Evolutionary conservation across 2,888 invertebrate genomes (phyloP), one percentile per base, ranked within the genome.

Genomic region (Amphiduros pacificus): DNA sequence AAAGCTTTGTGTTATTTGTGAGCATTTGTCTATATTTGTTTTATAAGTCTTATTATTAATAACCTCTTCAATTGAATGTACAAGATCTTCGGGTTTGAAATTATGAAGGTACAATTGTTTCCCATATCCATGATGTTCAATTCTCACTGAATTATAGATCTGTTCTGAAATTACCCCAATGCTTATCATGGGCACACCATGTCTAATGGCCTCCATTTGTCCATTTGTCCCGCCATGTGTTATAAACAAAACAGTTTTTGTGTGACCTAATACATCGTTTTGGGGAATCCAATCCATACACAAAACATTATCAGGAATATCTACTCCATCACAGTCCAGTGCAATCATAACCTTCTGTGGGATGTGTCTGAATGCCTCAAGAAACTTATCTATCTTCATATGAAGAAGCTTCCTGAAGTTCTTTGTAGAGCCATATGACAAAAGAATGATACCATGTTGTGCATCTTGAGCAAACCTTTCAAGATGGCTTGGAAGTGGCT

Each of bases 181-280:
- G 17, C 40, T 41, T 1, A 64, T 22, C 61, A 64, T 51, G 4
- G 64, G 64, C 14, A 61, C 58, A 9, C 61, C 61, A 40, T 64
- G 64, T 56, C 48, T 57, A 32, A 61, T 29, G 32, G 61, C 61
- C 24, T 64, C 64, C 31, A 57, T 14, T 32, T 61, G 60, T 3
- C 64, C 64, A 22, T 61, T 64, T 17, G 32, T 52, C 1, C 64
- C 64, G 6, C 61, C 58, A 22, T 64, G 64, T 11, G 64, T 61
- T 17, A 64, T 49, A 36, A 64, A 64, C n/a, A 64, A 36, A 24
- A 31, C 24, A 5, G 61, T 64, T 14, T 61, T 56, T 6, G 44
- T 31, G 32, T 61, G 57, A 3, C 49, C 64, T 2, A 60, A 27
- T 17, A 63, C 49, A 24, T 55, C 58, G 26, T 63, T 58, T 31